phyloP scores from a whole-genome alignment of 2,888 invertebrate genomes.

The Iphiclides podalirius region DNA sequence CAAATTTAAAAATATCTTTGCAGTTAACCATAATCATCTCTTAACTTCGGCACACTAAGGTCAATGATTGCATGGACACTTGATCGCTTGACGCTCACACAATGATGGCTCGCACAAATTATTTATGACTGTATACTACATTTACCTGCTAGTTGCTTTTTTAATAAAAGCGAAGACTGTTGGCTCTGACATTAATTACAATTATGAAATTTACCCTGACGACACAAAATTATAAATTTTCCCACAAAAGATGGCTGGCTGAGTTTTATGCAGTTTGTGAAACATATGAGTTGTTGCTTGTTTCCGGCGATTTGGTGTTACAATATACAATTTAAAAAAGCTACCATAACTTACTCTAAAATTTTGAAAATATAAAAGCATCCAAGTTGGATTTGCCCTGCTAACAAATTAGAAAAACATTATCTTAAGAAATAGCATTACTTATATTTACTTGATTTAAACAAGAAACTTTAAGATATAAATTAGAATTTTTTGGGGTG shows the following conservation, averaged over 20 bases:
- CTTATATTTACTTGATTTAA: too few relatives aligned
- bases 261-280: conserved; percentile 77
- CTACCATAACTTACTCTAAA: neutral
- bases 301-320: conserved; percentile 60
- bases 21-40: conserved; percentile 44
- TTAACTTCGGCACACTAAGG: conserved; percentile 75
- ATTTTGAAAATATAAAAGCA: too few relatives aligned
- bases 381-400: too few relatives aligned
- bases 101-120: conserved; percentile 45
- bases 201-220: conserved; percentile 87
- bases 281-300: conserved; percentile 76
- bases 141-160: conserved; percentile 97
- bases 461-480: too few relatives aligned
- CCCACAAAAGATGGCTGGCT: conserved; percentile 87
- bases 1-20: conserved; percentile 16
- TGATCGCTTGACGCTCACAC: conserved; percentile 55
- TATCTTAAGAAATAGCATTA: too few relatives aligned
- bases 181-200: conserved; percentile 96
- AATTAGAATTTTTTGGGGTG: too few relatives aligned
- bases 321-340: conserved; percentile 32
- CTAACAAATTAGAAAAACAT: too few relatives aligned
- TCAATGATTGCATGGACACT: conserved; percentile 70
- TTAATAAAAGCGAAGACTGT: conserved; percentile 96
- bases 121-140: conserved; percentile 38
- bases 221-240: conserved; percentile 86